Evolutionary conservation across 2,888 invertebrate species (phyloP).

Genomic region (Nemotelus pantherinus): DNA sequence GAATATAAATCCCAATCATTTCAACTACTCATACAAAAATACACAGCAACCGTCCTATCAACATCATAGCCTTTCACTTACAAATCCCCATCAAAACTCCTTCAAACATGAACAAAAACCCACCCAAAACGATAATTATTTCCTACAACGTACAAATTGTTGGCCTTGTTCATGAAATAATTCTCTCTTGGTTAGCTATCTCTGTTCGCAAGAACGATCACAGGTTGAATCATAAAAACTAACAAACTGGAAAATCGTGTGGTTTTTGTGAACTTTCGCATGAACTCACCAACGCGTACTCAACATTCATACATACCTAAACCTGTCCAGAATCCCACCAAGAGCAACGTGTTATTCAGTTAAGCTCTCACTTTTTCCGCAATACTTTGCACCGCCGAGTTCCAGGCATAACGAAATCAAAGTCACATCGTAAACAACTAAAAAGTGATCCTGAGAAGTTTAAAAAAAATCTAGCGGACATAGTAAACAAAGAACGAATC

Average conservation of each 20-base stretch:
- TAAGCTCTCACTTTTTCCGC: background rate
- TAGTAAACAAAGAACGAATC: background rate
- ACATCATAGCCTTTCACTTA: too few species aligned
- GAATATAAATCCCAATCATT: too few species aligned
- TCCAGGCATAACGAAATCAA: constrained; percentile 20
- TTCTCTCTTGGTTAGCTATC: background rate
- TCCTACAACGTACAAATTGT: constrained; percentile 34
- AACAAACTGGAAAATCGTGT: constrained; percentile 42
- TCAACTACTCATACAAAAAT: too few species aligned
- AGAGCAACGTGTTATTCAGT: background rate
- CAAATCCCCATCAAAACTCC: too few species aligned
- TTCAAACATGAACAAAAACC: background rate
- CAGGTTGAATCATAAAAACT: constrained; percentile 34
- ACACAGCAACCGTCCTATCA: too few species aligned
- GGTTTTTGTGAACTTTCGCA: background rate
- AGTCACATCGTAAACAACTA: constrained; percentile 28
- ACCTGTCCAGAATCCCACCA: background rate
- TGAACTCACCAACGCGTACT: too few species aligned
- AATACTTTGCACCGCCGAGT: background rate
- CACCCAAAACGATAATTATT: constrained; percentile 19
- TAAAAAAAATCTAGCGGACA: constrained; percentile 15
- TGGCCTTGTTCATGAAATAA: background rate
- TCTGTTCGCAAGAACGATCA: constrained; percentile 1
- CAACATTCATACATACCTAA: constrained; percentile 7
- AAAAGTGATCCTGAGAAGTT: constrained; percentile 35